A percentile compares a stretch with the other conserved stretches of the same genome.
phyloP scores from a whole-genome alignment of 1,140 invertebrate genomes.

The Philotrypesis tridentata region DNA sequence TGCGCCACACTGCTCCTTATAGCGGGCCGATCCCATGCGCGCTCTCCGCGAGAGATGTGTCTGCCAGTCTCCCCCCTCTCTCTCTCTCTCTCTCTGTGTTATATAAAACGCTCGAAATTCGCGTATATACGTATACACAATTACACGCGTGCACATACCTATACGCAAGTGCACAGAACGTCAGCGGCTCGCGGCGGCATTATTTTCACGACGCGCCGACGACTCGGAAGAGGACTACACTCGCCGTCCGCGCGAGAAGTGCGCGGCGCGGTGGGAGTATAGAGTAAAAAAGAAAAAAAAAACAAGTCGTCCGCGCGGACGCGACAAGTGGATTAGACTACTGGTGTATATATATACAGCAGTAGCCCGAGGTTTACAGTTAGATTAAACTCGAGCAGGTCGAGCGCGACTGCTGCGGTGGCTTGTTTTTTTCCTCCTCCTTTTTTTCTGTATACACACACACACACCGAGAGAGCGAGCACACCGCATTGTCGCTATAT shows the following conservation, averaged over 20 bases:
- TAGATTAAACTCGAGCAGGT: slow-evolving; percentile 67
- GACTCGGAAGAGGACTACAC: too few relatives aligned
- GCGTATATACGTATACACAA: fast-evolving
- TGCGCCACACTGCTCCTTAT: neutral
- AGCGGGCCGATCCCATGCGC: neutral
- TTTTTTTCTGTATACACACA: too few relatives aligned
- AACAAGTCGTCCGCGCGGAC: neutral
- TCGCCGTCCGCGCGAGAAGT: too few relatives aligned
- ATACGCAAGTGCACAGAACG: too few relatives aligned
- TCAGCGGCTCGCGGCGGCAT: too few relatives aligned
- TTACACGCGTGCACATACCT: too few relatives aligned
- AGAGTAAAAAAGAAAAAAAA: neutral
- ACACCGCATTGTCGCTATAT: too few relatives aligned
- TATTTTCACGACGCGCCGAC: too few relatives aligned
- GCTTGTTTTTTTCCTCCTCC: neutral
- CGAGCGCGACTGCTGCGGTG: slow-evolving; percentile 42
- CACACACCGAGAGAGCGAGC: too few relatives aligned
- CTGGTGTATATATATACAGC: too few relatives aligned
- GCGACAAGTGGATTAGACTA: slow-evolving; percentile 41
- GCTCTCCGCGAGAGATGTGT: too few relatives aligned
- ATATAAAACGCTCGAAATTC: neutral
- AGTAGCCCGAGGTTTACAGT: slow-evolving; percentile 59
- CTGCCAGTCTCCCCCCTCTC: too few relatives aligned
- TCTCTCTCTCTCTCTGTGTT: neutral
- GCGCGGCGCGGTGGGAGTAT: neutral